These are phyloP conservation scores for Enteromius anoplus DNA, from an alignment of 2,797 vertebrate genomes.

Conservation along the genomic window DNA sequence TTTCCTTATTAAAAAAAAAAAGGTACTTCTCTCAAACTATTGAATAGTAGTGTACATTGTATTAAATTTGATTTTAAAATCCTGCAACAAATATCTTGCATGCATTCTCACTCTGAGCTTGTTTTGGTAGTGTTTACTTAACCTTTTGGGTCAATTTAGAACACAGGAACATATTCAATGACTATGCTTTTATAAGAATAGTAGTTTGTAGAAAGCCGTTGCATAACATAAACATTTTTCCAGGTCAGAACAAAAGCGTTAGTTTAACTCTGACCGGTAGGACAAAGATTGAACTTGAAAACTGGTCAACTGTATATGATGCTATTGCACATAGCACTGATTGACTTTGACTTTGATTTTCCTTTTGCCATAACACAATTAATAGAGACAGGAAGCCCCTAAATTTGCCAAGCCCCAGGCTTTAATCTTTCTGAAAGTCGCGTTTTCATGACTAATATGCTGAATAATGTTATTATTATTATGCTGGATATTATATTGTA, in stretches of 20 bases:
- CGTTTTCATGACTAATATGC: neutral
- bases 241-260: neutral
- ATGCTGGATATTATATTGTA: neutral
- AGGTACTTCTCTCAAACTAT: neutral
- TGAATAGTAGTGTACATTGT: neutral
- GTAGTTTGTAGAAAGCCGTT: neutral
- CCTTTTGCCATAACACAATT: neutral
- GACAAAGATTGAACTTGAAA: conserved; percentile 18
- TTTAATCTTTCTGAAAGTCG: neutral
- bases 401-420: neutral
- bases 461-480: neutral
- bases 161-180: neutral
- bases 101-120: neutral
- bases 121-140: neutral
- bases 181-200: conserved; percentile 3
- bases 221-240: neutral
- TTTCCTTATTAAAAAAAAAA: neutral
- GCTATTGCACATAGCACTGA: neutral
- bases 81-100: neutral
- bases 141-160: neutral
- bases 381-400: neutral
- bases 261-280: neutral
- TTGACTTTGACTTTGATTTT: conserved; percentile 1
- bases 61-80: neutral
- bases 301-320: conserved; percentile 20